Conservation (phyloP, 2,113 vertebrate genomes). For the Myrmecobius fasciatus region DNA sequence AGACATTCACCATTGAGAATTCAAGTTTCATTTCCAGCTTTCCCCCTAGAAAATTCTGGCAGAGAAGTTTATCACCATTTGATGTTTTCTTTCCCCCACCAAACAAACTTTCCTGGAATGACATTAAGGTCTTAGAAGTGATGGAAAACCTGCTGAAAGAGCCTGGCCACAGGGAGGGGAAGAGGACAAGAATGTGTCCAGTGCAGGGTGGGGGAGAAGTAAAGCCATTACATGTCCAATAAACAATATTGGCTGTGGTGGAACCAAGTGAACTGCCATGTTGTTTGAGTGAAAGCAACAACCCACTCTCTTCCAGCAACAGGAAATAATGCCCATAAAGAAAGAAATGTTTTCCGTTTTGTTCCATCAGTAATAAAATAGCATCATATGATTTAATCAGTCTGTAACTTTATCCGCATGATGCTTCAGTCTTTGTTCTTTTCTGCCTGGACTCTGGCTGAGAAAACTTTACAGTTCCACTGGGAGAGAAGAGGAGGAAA, state of each 20-base stretch:
- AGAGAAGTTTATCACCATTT: conserved; percentile 49
- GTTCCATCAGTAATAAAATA: conserved; percentile 70
- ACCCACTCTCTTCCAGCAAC: conserved; percentile 20
- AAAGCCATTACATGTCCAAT: not conserved
- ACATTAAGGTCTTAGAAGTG: conserved; percentile 4
- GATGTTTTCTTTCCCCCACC: conserved; percentile 56
- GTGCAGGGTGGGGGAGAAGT: not conserved
- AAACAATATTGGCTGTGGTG: not conserved
- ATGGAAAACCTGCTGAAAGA: conserved; percentile 14
- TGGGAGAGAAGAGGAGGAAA: conserved; percentile 7
- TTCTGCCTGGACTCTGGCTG: conserved; percentile 46
- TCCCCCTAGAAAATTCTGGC: conserved; percentile 35
- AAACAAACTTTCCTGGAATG: conserved; percentile 21
- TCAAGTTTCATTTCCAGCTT: not conserved
- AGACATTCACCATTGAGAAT: not conserved
- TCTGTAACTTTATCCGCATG: conserved; percentile 63
- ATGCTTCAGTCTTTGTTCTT: conserved; percentile 68
- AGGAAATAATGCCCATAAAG: conserved; percentile 56
- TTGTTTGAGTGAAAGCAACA: conserved; percentile 35
- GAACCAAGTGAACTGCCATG: conserved; percentile 23
- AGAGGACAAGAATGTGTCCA: not conserved
- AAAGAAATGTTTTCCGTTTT: conserved; percentile 66
- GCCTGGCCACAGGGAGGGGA: not conserved
- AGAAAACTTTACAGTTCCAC: conserved; percentile 56
- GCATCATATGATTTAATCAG: conserved; percentile 57